Evolutionary conservation across 2,888 invertebrate species (phyloP).

Genomic region (Synanthedon formicaeformis): DNA sequence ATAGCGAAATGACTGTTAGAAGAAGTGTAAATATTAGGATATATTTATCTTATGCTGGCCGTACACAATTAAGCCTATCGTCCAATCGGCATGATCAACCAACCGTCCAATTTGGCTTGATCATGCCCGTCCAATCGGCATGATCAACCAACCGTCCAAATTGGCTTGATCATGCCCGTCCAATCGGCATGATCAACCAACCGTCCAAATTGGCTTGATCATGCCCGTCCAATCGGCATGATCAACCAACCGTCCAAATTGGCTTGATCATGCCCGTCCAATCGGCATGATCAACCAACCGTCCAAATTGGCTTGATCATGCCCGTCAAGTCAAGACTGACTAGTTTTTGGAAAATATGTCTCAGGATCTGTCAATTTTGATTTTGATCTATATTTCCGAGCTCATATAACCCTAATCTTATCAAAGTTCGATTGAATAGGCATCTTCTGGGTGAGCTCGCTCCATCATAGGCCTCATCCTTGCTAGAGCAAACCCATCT

Average conservation of each 20-base stretch:
- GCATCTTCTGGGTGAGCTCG: too few species aligned
- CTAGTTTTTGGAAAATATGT: too few species aligned
- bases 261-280: conserved; percentile 11
- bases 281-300: too few species aligned
- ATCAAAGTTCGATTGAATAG: too few species aligned
- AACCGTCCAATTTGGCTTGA: conserved; percentile 11
- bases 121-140: conserved; percentile 1
- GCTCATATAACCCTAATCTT: too few species aligned
- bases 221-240: conserved; percentile 1
- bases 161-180: conserved; percentile 12
- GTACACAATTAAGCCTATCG: too few species aligned
- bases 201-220: conserved; percentile 11
- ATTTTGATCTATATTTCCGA: too few species aligned
- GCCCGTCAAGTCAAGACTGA: not conserved
- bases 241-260: conserved; percentile 3
- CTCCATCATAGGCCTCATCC: too few species aligned
- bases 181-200: too few species aligned
- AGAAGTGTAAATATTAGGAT: conserved; percentile 62
- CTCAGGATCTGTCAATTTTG: too few species aligned
- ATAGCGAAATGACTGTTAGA: conserved; percentile 58
- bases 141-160: conserved; percentile 1
- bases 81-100: too few species aligned
- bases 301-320: conserved; percentile 13
- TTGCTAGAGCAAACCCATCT: too few species aligned
- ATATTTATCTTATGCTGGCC: conserved; percentile 30